Evolutionary conservation across 2,888 invertebrate species (phyloP), one percentile per base, ranked within the genome.

Genomic region (Caradrina clavipalpis): DNA sequence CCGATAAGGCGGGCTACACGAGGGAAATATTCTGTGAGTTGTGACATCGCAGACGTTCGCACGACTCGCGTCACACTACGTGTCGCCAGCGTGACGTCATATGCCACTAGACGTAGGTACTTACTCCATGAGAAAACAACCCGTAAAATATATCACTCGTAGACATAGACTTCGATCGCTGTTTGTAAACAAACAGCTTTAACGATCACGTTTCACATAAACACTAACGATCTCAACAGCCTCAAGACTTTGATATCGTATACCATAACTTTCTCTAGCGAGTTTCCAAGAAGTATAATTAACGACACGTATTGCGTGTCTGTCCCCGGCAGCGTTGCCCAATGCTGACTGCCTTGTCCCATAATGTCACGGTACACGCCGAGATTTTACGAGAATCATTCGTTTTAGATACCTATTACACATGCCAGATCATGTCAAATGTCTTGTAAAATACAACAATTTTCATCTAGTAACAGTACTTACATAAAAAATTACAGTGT

Each of bases 291-390:
- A 67, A 76, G 47, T 68, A 45, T 74, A 63, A 72, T 83, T 76
- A 81, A 35, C 53, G 51, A 51, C 68, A 54, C 55, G 58, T 68
- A 70, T 78, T 83, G 79, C 79, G 72, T 79, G 42, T 70, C 60
- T 67, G 65, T 73, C 69, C 59, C 65, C 65, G 56, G 73, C 55
- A n/a, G 19, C 10, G 66, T 82, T 81, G 61, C 73, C 57, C 68
- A 82, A 81, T 64, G 74, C 54, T 45, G 84, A 61, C 72, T 76
- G 63, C 76, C 84, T 81, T 82, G 77, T 71, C 71, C 74, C 71
- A 84, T 79, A 82, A 76, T 68, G 69, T 69, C 68, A 66, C 67
- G 58, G 51, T 55, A 63, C 54, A 65, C 45, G 53, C 70, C 11
- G 49, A 69, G 66, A 45, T 58, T 58, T 59, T 47, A 73, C 26